These are phyloP conservation scores for Lagodon rhomboides DNA, from an alignment of 2,797 vertebrate genomes.

Conservation along the genomic window DNA sequence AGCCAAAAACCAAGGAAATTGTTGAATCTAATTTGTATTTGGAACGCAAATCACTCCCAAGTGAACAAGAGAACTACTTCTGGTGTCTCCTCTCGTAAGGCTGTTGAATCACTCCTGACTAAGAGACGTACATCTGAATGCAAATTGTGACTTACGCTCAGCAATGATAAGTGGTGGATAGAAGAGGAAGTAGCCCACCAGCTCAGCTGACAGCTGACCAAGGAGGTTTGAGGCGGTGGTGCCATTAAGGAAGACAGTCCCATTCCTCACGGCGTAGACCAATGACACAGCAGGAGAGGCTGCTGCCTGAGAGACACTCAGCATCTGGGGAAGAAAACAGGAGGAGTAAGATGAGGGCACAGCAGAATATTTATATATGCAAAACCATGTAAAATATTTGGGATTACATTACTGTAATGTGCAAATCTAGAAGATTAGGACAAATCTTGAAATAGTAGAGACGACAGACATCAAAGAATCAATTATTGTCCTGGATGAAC, in stretches of 20 bases:
- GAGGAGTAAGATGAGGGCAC: slow-evolving; percentile 2
- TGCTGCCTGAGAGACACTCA: slow-evolving; percentile 89
- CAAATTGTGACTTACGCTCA: slow-evolving; percentile 90
- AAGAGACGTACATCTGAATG: slow-evolving; percentile 34
- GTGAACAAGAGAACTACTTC: slow-evolving; percentile 8
- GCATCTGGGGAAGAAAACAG: slow-evolving; percentile 84
- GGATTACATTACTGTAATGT: slow-evolving; percentile 14
- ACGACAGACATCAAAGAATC: slow-evolving; percentile 18
- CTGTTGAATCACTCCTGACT: slow-evolving; percentile 38
- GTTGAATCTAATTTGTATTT: slow-evolving; percentile 32
- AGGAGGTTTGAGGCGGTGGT: slow-evolving; percentile 94
- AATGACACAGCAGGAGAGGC: slow-evolving; percentile 92
- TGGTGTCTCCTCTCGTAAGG: slow-evolving; percentile 17
- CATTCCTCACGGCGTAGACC: slow-evolving; percentile 94
- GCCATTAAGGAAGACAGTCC: slow-evolving; percentile 91
- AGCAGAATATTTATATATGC: background rate
- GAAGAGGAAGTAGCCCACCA: slow-evolving; percentile 98
- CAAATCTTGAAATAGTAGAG: background rate
- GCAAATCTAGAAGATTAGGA: slow-evolving; percentile 21
- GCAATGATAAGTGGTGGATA: slow-evolving; percentile 96
- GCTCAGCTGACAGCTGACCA: slow-evolving; percentile 94
- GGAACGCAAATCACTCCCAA: slow-evolving; percentile 27
- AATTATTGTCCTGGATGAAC: slow-evolving; percentile 21
- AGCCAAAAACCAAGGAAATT: slow-evolving; percentile 1
- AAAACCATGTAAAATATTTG: slow-evolving; percentile 1